phyloP scores from a whole-genome alignment of 2,797 vertebrate genomes.

The Otolemur crassicaudatus region DNA sequence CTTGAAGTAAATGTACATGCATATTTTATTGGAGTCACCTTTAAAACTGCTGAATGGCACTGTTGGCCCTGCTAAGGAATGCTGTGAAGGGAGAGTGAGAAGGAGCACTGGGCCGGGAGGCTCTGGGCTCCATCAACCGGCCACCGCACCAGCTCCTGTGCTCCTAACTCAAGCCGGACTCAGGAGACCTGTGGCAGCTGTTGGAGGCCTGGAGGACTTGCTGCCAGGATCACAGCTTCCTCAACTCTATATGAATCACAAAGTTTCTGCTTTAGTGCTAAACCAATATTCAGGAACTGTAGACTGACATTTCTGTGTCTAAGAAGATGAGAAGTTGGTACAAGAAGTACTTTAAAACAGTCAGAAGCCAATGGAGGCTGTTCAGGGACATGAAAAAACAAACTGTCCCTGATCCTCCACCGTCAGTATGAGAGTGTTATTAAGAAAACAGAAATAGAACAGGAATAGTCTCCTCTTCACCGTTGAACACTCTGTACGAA shows the following conservation, averaged over 20 bases:
- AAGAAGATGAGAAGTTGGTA: neutral
- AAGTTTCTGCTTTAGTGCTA: neutral
- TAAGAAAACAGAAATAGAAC: neutral
- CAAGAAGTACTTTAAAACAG: neutral
- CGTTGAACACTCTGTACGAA: neutral
- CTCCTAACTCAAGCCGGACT: neutral
- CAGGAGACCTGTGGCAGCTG: neutral
- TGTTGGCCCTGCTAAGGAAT: conserved; percentile 11
- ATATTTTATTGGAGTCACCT: conserved; percentile 81
- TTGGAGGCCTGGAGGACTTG: neutral
- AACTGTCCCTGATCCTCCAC: too few relatives aligned
- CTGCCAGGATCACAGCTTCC: neutral
- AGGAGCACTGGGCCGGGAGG: accelerated
- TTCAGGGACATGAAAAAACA: too few relatives aligned
- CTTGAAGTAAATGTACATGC: conserved; percentile 63
- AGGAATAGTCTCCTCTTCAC: neutral
- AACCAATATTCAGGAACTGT: neutral
- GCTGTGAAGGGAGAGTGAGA: neutral
- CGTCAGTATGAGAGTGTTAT: too few relatives aligned
- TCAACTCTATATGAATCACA: neutral
- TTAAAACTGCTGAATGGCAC: conserved; percentile 71
- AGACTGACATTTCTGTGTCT: neutral
- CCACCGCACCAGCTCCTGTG: accelerated
- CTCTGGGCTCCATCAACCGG: neutral
- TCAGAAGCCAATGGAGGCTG: too few relatives aligned